A percentile compares a stretch with the other conserved stretches of the same genome.
phyloP scores from a whole-genome alignment of 2,113 vertebrate genomes.

The Galbula dea region DNA sequence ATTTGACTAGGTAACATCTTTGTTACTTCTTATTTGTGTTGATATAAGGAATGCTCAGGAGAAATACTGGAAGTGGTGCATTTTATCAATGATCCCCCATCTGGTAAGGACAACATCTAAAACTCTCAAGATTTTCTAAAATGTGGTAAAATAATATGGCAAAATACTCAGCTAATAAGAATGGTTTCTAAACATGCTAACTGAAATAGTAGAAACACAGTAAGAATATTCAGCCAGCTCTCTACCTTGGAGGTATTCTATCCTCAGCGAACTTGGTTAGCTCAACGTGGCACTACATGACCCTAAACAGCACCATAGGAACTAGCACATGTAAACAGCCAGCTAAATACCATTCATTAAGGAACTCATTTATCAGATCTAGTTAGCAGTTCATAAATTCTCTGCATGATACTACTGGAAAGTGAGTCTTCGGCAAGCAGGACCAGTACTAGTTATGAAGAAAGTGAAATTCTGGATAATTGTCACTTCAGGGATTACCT shows the following conservation, averaged over 20 bases:
- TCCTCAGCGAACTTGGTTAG: neutral
- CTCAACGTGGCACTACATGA: neutral
- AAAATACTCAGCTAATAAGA: neutral
- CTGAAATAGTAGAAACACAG: neutral
- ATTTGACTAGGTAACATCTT: neutral
- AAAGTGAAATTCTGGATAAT: neutral
- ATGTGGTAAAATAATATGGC: neutral
- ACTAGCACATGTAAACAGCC: neutral
- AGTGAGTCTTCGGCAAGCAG: neutral
- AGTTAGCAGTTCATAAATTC: constrained; percentile 39
- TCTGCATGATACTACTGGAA: constrained; percentile 25
- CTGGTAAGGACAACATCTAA: neutral
- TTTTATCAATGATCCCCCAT: neutral
- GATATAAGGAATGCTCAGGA: neutral
- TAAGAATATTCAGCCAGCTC: neutral
- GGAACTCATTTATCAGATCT: constrained; percentile 35
- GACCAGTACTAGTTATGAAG: constrained; percentile 30
- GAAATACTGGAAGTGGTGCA: neutral
- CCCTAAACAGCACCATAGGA: neutral
- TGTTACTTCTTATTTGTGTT: neutral
- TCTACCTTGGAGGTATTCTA: neutral
- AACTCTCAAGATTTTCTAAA: neutral
- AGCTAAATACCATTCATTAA: neutral
- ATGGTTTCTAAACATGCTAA: neutral
- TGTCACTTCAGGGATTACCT: neutral